Percentiles rank a stretch among this genome's conserved stretches.
Evolutionary conservation across 2,888 invertebrate species (phyloP).

Genomic region (Andrena flavipes): DNA sequence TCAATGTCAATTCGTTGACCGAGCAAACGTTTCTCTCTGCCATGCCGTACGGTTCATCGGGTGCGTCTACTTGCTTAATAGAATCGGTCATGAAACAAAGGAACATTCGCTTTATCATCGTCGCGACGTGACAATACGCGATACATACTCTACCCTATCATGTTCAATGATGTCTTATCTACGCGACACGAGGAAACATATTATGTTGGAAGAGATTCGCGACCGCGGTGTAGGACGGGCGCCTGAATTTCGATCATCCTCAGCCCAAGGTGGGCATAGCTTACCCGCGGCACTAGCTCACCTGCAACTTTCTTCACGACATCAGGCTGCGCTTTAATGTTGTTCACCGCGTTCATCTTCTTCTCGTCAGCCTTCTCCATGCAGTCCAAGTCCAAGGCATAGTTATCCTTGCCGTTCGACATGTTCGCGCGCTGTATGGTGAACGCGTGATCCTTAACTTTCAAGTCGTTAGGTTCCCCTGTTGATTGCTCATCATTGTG

Average conservation of each 20-base stretch:
- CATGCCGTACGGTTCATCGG: neutral
- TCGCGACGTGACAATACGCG: neutral
- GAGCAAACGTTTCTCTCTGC: neutral
- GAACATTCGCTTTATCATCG: constrained; percentile 28
- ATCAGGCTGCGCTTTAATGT: constrained; percentile 74
- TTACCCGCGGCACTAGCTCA: constrained; percentile 33
- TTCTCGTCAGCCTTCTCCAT: constrained; percentile 52
- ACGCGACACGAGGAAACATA: constrained; percentile 19
- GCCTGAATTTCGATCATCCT: neutral
- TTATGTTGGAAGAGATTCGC: neutral
- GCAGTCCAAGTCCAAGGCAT: constrained; percentile 65
- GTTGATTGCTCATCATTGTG: constrained; percentile 58
- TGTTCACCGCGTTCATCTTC: constrained; percentile 70
- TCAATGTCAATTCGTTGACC: neutral
- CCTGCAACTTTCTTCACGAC: constrained; percentile 80
- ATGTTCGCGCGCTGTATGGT: constrained; percentile 57
- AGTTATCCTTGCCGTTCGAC: constrained; percentile 70
- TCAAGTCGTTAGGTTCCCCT: constrained; percentile 49
- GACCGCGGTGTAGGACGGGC: constrained; percentile 2
- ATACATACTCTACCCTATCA: neutral
- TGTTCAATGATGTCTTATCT: neutral
- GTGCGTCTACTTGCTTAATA: neutral
- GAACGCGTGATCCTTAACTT: constrained; percentile 57
- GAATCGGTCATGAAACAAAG: constrained; percentile 17
- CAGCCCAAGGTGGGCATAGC: no score